Evolutionary conservation across 2,113 vertebrate species (phyloP).

Genomic region (Sprattus sprattus): DNA sequence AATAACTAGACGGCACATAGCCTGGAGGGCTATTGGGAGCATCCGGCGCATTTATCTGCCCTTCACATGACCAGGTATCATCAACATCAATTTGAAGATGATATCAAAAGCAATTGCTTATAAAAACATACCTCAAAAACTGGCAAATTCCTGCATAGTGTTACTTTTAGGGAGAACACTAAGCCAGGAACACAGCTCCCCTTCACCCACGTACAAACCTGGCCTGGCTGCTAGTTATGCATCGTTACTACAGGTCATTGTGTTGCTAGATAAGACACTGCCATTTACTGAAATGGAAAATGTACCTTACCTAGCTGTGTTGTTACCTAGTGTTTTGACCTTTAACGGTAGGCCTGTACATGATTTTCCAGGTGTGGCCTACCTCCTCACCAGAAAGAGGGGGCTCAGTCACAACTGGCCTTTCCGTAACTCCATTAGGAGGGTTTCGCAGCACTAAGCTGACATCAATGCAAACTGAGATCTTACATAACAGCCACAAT

Average conservation of each 20-base stretch:
- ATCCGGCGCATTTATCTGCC: no score
- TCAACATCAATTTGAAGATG: no score
- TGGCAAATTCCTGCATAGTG: no score
- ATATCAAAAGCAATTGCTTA: no score
- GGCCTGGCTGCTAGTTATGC: slow-evolving; percentile 33
- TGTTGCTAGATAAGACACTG: slow-evolving; percentile 46
- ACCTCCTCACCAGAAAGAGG: not conserved
- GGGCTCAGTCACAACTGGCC: not conserved
- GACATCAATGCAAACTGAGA: not conserved
- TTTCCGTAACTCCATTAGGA: not conserved
- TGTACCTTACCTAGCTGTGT: slow-evolving; percentile 47
- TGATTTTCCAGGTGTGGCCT: not conserved
- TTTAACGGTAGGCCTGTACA: slow-evolving; percentile 22
- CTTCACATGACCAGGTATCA: no score
- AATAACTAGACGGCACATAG: no score
- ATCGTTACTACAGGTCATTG: slow-evolving; percentile 50
- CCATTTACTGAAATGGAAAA: slow-evolving; percentile 47
- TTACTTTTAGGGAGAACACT: not conserved
- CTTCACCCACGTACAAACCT: not conserved
- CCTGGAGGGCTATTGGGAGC: no score
- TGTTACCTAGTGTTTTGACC: slow-evolving; percentile 54
- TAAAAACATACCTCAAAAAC: no score
- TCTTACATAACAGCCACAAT: not conserved
- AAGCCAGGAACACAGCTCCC: not conserved
- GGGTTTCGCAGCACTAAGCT: not conserved